Base-by-base conservation (phyloP, 92 coral and sea anemone species). In the Bergia sp. region DNA sequence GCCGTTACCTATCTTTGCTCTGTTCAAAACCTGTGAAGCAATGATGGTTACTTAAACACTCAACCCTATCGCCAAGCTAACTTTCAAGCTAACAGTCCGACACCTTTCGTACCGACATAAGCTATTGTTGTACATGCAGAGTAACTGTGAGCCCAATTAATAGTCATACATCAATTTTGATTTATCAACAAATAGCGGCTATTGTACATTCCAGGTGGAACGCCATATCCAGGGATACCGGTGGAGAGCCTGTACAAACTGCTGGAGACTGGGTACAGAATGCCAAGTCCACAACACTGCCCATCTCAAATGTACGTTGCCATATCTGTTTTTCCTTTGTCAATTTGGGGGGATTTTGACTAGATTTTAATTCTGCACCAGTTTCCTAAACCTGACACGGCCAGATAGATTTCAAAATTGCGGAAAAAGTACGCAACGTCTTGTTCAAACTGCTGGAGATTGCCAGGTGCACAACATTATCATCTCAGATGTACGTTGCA, bases 281-380 rank as follows among this genome's bases (percentile, higher is more conserved):
- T 79, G 82, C 82, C 82, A 44, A 79, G 82, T 49, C 82, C 82
- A 8, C 82, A 49, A 23, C 57, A 79, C 16, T 79, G 82, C 66
- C 82, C 82, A 2, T 10, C 61, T 76, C 29, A 29, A 29, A 29
- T 29, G 29, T 29, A 29, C 29, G 29, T 29, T 29, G 29, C 29
- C 29, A 29, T 29, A 29, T 29, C 29, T 29, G 29, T 29, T 29
- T 29, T 29, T 29, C 29, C 29, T 29, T 29, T 29, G 29, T 29
- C 29, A 29, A 29, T 29, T 29, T 29, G 29, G 29, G 29, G 29
- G 29, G 29, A 29, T 29, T 29, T 29, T 29, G 29, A 29, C 29
- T 29, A 29, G 29, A 29, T 29, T 29, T 29, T 29, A 29, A 29
- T 29, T 29, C 29, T 29, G 29, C 29, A 29, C 29, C 29, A 29